Evolutionary conservation across 1,140 invertebrate genomes (phyloP), one percentile per base, ranked within the genome.

Genomic region (Rhagoletis pomonella): DNA sequence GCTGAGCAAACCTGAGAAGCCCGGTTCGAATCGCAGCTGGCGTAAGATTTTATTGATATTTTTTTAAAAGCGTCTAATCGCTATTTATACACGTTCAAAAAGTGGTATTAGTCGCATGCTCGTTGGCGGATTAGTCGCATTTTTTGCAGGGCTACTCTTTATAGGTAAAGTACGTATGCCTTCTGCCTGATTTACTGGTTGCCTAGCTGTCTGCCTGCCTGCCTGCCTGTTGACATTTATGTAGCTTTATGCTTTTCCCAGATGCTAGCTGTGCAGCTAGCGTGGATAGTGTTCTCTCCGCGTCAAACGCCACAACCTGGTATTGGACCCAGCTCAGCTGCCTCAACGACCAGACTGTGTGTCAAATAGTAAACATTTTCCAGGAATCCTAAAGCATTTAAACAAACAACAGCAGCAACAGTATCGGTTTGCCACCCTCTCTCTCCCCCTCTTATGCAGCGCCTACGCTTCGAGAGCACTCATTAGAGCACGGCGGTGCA

Each of bases 291-390:
- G 42, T 44, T 67, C 67, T 69, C 65, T 10, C 60, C 5, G 50
- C 10, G 39, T 29, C 65, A 42, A 44, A 4, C 12, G 10, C 65
- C 29, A 12, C 60, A 62, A 62, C 7, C 6, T 42, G 42, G 65
- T 39, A 69, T 42, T 67, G 64, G 64, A 42, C 19, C 64, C 64
- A 39, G 64, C 42, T 44, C 42, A 17, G 42, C 17, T 55, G 60
- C 60, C 17, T 44, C 47, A 6, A 19, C 69, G 55, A 81, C 47
- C 47, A 81, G 47, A 81, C 73, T 81, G 73, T 81, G 2, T 81
- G 73, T 81, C 47, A 55, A 81, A 81, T 81, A 55, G 67, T 73
- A 50, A 81, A 81, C 55, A 7, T 55, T 55, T 81, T 81, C 73
- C 19, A 81, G 73, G 73, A 81, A 81, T 6, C 47, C 47, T 4